Base-by-base conservation (phyloP, 64 coral and sea anemone genomes). In the Pocillopora damicornis region DNA sequence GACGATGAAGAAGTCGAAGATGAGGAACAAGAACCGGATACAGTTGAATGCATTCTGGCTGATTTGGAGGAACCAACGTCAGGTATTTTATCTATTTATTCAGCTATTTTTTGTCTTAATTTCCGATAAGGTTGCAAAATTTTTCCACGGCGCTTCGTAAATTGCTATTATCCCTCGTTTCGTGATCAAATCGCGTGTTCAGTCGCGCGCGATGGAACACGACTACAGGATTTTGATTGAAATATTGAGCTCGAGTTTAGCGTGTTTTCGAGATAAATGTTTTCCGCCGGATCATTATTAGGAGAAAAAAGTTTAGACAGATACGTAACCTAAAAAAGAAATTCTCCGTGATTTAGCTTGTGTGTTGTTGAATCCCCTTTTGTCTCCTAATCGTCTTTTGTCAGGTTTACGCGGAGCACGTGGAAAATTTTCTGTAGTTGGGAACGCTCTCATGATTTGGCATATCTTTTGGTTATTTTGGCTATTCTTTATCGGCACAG, bases 21-120 rank as follows among this genome's bases (percentile, higher is more conserved):
- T 17, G 94, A 93, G 57, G 94, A 91, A 78, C 90, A 92, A 76
- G 94, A 93, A 88, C 86, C 94, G 75, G 86, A 93, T 45, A 96
- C 89, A 76, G 94, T 96, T 64, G 91, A 93, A 57, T 96, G 94
- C 78, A 90, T 96, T 72, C 82, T 90, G 61, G 94, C 91, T 15
- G 79, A 89, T 62, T 91, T 96, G 14, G 94, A 96, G 65, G 94
- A 96, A 87, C 94, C 91, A 30, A 87, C 91, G 1, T 77, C 86
- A 87, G 94, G 94, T 96, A 42, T 59, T 37, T 73, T 60, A 15
- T 9, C 35, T 59, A n/a, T 68, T 58, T 57, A 26, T 69, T 68
- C 36, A 1, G 8, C 16, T 15, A 9, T 37, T 13, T 8, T 16
- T 11, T 23, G 22, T 69, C 23, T 17, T 5, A 25, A 18, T 16